Evolutionary conservation across 2,113 vertebrate genomes (phyloP).

Genomic region (Speoplatyrhinus poulsoni): DNA sequence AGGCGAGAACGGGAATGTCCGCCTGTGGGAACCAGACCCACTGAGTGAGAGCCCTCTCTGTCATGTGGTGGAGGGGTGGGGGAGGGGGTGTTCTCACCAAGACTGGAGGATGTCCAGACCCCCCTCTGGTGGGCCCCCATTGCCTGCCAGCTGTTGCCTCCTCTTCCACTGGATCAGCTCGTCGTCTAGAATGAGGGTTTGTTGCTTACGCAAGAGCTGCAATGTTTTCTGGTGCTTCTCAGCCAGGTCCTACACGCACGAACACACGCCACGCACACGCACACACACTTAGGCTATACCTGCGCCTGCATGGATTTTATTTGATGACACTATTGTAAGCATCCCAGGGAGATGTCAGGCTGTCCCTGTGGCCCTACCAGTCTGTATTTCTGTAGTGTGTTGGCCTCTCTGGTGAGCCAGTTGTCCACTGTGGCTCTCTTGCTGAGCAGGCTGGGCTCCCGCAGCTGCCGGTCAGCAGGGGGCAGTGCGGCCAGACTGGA

Average conservation of each 20-base stretch:
- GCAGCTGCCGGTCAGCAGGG: conserved; percentile 90
- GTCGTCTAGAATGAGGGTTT: conserved; percentile 93
- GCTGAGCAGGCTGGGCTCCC: conserved; percentile 79
- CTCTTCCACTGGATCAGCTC: conserved; percentile 98
- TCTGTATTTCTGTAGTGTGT: conserved; percentile 96
- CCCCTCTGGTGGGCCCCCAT: conserved; percentile 91
- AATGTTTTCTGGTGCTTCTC: conserved; percentile 98
- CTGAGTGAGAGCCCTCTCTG: not conserved
- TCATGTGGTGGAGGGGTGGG: conserved; percentile 42
- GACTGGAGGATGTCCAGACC: conserved; percentile 93
- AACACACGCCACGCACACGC: conserved; percentile 11
- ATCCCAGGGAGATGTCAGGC: not conserved
- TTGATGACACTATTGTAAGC: no score
- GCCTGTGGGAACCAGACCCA: not conserved
- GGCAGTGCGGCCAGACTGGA: conserved; percentile 86
- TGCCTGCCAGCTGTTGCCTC: conserved; percentile 94
- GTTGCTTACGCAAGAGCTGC: conserved; percentile 93
- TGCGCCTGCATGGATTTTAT: not conserved
- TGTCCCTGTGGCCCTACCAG: conserved; percentile 76
- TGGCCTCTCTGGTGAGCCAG: conserved; percentile 86
- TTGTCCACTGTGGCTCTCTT: conserved; percentile 82
- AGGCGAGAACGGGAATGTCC: no score
- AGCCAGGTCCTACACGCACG: conserved; percentile 80
- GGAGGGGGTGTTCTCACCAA: conserved; percentile 73
- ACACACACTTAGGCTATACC: conserved; percentile 6